phyloP scores from a whole-genome alignment of 2,113 vertebrate species.

The Brachypteracias leptosomus region DNA sequence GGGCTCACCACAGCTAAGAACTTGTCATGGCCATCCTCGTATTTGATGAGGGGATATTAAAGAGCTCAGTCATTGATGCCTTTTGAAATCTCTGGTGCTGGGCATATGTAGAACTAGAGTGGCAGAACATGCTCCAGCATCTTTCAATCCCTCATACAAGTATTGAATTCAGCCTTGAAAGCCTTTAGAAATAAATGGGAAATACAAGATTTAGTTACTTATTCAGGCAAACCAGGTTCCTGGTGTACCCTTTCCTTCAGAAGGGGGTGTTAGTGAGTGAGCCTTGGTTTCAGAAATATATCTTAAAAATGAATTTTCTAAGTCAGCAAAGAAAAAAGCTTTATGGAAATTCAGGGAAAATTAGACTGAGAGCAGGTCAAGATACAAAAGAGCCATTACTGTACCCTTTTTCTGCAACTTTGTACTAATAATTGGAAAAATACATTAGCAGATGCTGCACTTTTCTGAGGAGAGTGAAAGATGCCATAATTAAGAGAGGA shows the following conservation, averaged over 20 bases:
- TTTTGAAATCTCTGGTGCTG: not conserved
- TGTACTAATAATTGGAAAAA: conserved; percentile 26
- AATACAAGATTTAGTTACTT: not conserved
- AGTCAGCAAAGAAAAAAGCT: not conserved
- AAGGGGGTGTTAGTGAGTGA: not conserved
- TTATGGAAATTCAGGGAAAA: not conserved
- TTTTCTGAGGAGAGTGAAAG: conserved; percentile 10
- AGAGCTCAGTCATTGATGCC: not conserved
- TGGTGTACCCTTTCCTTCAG: not conserved
- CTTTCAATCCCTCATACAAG: not conserved
- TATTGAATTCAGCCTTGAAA: not conserved
- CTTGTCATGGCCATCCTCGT: not conserved
- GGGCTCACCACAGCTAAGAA: not conserved
- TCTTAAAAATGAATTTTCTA: not conserved
- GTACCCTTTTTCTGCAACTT: not conserved
- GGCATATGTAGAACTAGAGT: not conserved
- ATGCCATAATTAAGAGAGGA: conserved; percentile 30
- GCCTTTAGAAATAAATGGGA: not conserved
- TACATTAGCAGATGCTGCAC: conserved; percentile 16
- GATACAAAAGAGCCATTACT: not conserved
- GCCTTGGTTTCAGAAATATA: not conserved
- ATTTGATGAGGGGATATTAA: not conserved
- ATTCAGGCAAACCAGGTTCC: not conserved
- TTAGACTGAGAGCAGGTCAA: not conserved
- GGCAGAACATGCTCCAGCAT: not conserved